Conservation (phyloP, 2,797 vertebrate species). For the Eulemur coronatus region DNA sequence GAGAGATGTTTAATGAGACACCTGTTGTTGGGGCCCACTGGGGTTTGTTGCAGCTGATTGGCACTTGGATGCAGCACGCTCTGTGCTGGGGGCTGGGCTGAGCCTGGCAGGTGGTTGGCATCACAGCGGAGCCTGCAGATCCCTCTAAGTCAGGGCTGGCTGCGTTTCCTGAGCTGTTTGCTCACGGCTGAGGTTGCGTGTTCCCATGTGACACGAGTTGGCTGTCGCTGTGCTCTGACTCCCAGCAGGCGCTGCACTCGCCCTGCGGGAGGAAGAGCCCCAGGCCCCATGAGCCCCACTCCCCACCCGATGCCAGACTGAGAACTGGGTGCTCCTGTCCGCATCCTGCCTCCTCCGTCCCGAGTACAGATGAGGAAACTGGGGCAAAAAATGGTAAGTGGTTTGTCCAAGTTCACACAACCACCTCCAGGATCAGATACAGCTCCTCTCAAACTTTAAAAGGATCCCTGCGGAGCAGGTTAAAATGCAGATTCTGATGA, state of each 20-base stretch:
- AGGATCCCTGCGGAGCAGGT: neutral
- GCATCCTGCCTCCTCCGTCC: neutral
- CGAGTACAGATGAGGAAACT: neutral
- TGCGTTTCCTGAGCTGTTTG: accelerated
- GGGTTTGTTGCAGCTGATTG: constrained; percentile 79
- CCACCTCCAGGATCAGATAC: too few relatives aligned
- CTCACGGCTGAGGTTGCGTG: accelerated
- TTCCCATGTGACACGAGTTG: accelerated
- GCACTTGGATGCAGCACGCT: constrained; percentile 28
- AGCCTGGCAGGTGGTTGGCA: constrained; percentile 54
- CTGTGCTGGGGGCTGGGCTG: neutral
- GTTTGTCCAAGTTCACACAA: neutral
- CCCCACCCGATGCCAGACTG: accelerated
- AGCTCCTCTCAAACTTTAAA: neutral
- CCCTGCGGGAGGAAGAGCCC: neutral
- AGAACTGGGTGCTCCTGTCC: accelerated
- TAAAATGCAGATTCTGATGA: neutral
- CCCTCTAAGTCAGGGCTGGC: neutral
- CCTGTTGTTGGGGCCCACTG: constrained; percentile 83
- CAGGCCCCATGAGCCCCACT: accelerated
- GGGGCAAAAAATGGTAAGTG: neutral
- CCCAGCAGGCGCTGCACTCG: neutral
- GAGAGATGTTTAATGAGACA: constrained; percentile 86
- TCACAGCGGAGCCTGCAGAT: neutral
- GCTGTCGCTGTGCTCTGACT: neutral